phyloP scores from a whole-genome alignment of 2,888 invertebrate genomes.

The Bombylius major region DNA sequence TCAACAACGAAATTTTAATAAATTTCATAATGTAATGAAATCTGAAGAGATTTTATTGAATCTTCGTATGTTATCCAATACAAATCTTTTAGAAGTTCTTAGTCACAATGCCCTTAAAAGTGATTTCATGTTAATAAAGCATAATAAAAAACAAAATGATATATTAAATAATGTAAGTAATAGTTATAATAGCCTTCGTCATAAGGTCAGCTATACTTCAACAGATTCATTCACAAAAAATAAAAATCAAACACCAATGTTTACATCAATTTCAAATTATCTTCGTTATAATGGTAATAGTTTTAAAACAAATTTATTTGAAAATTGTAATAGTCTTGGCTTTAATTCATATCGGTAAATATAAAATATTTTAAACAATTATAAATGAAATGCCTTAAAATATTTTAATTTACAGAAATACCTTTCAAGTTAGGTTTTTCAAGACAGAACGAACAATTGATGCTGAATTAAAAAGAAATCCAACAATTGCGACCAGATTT shows the following conservation, averaged over 20 bases:
- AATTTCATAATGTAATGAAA: not conserved
- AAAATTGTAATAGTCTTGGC: not conserved
- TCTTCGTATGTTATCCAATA: not conserved
- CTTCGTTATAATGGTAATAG: not conserved
- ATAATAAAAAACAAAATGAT: conserved; percentile 15
- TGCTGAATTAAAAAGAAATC: conserved; percentile 59
- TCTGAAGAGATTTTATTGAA: conserved; percentile 1
- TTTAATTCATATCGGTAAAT: not conserved
- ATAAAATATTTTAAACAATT: not conserved
- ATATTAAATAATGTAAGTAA: conserved; percentile 11
- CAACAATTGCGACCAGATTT: conserved; percentile 52
- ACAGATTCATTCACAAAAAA: conserved; percentile 10
- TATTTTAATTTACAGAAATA: not conserved
- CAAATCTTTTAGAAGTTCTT: not conserved
- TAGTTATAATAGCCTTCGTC: not conserved
- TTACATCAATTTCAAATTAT: not conserved
- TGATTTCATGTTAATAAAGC: not conserved
- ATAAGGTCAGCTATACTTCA: conserved; percentile 10
- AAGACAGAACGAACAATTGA: conserved; percentile 64
- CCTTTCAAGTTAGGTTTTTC: conserved; percentile 55
- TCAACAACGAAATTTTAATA: not conserved
- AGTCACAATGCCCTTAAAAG: conserved; percentile 6
- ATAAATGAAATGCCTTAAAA: not conserved
- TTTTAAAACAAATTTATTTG: not conserved
- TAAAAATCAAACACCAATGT: conserved; percentile 1